A percentile compares a stretch with the other conserved stretches of the same genome.
Evolutionary conservation across 23 tunicate species (phyloP).

Genomic region (Botrylloides violaceus): DNA sequence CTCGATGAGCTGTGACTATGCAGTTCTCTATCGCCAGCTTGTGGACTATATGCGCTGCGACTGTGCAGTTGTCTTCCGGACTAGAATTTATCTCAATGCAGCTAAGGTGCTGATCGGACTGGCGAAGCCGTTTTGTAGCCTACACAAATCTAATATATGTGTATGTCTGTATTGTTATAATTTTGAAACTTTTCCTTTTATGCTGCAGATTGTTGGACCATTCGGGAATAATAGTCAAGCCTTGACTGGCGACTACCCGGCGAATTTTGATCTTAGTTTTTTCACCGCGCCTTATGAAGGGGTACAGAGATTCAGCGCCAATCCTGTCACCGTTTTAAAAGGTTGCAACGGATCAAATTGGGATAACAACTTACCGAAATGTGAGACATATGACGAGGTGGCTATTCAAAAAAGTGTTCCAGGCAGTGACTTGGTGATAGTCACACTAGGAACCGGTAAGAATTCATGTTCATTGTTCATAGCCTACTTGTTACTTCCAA

Average conservation of each 20-base stretch:
- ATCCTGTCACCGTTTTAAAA: slow-evolving; percentile 5
- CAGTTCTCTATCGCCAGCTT: no score
- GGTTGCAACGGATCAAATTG: slow-evolving; percentile 53
- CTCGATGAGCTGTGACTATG: no score
- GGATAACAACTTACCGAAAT: slow-evolving; percentile 44
- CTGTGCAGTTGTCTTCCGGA: no score
- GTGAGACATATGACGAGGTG: slow-evolving; percentile 19
- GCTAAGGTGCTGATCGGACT: neutral
- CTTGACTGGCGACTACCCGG: slow-evolving; percentile 66
- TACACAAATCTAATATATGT: neutral
- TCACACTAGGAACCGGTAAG: slow-evolving; percentile 90
- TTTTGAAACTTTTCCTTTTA: neutral
- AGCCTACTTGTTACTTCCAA: neutral
- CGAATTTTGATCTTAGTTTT: slow-evolving; percentile 22
- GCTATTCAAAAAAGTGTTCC: slow-evolving; percentile 36
- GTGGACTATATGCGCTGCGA: no score
- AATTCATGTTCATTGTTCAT: no score
- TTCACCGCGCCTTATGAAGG: slow-evolving; percentile 40
- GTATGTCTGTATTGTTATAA: neutral
- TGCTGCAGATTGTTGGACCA: slow-evolving; percentile 65
- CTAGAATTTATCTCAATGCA: no score
- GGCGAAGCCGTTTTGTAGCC: neutral
- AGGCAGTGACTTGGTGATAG: slow-evolving; percentile 38
- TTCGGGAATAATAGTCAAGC: slow-evolving; percentile 70
- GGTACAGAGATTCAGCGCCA: slow-evolving; percentile 10